These are phyloP conservation scores for Sylvilagus floridanus DNA, from an alignment of 2,797 vertebrate species.

Conservation along the genomic window DNA sequence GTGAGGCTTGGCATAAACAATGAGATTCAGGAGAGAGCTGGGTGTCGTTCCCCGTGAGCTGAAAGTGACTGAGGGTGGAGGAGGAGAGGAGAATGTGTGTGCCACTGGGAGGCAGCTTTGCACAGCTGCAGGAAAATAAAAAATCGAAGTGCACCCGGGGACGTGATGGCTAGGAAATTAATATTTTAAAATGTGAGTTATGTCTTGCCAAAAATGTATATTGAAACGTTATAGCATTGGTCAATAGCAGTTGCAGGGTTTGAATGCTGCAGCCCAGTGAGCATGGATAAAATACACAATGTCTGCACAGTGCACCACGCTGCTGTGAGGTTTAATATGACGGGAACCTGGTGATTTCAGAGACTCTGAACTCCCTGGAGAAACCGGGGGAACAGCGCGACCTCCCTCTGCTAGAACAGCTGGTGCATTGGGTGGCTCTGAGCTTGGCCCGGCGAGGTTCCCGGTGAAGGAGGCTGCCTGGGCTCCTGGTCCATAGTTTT, in stretches of 20 bases:
- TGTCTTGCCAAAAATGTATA: conserved; percentile 74
- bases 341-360: conserved; percentile 53
- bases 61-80: not conserved
- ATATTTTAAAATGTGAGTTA: conserved; percentile 80
- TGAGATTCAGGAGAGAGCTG: not conserved
- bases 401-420: not conserved
- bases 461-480: not conserved
- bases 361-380: conserved; percentile 50
- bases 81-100: not conserved
- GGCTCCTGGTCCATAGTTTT: not conserved
- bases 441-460: fast-evolving
- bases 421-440: not conserved
- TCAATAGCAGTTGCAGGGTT: conserved; percentile 63
- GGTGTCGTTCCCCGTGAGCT: not conserved
- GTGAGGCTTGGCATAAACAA: not conserved
- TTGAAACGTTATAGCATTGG: conserved; percentile 70
- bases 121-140: conserved; percentile 60
- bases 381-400: not conserved
- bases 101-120: not conserved
- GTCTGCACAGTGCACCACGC: conserved; percentile 60
- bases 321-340: conserved; percentile 59
- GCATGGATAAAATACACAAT: conserved; percentile 67
- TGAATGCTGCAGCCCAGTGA: conserved; percentile 49
- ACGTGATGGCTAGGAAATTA: conserved; percentile 67
- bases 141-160: conserved; percentile 64